A percentile compares a stretch with the other conserved stretches of the same genome.
Conservation (phyloP, 2,888 invertebrate species). For the Ametastegia equiseti region DNA sequence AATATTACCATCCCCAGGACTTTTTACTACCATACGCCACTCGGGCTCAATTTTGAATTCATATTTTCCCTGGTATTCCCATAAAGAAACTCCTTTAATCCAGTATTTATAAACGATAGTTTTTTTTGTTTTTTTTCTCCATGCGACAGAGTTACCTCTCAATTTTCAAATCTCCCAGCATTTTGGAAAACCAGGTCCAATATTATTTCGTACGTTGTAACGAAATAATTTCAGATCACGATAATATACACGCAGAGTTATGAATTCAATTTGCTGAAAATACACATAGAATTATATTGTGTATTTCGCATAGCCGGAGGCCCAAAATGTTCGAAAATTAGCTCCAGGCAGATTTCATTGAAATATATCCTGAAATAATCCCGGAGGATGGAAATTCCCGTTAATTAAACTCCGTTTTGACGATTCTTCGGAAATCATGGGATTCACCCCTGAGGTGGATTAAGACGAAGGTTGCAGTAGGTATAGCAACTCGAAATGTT, state of each 20-base stretch:
- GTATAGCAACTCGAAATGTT: neutral
- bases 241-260: neutral
- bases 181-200: no score
- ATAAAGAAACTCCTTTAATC: neutral
- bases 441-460: neutral
- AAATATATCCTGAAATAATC: no score
- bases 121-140: neutral
- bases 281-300: no score
- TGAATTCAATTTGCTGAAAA: no score
- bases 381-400: no score
- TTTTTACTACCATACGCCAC: slow-evolving; percentile 21
- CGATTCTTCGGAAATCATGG: neutral
- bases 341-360: no score
- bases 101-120: neutral
- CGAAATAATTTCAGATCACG: neutral
- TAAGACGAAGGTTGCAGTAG: neutral
- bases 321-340: no score
- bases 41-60: slow-evolving; percentile 32
- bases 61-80: slow-evolving; percentile 12
- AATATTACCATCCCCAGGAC: slow-evolving; percentile 33
- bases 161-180: no score
- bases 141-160: neutral
- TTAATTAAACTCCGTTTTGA: neutral
- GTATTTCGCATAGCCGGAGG: no score
- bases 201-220: neutral